Evolutionary conservation across 2,888 invertebrate species (phyloP), one percentile per base, ranked within the genome.

Genomic region (Himalopsyche kuldschensis): DNA sequence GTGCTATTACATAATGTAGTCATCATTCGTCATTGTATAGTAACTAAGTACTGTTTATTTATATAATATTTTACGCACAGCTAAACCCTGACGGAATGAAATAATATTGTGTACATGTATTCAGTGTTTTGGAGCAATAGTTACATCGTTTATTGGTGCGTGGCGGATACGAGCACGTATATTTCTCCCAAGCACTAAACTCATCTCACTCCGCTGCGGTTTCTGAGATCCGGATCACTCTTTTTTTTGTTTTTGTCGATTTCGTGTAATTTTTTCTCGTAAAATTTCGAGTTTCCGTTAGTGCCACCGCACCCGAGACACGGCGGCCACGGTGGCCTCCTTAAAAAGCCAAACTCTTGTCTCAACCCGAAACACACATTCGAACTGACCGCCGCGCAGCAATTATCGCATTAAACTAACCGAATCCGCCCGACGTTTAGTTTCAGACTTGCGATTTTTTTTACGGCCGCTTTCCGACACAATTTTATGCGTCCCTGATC

Each of bases 401-500:
- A 80, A 84, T 84, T 82, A 84, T 84, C 80, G 81, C 80, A 35
- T 75, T 75, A 31, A 82, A 84, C 80, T 84, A 82, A 82, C 82
- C 84, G 84, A 82, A 79, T 80, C 84, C 76, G 69, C 20, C 27
- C 27, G 69, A 27, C 69, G 69, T 69, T 69, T 69, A 69, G 69
- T 69, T 69, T 69, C 69, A 24, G 55, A 55, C 55, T 55, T 55
- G 55, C 75, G 76, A 76, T 76, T 76, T 69, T 76, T n/a, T 76
- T 76, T 76, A 32, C 76, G 32, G 35, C 24, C 31, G 76, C 79
- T 84, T 82, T 84, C 82, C 80, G 84, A 75, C 84, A 82, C 82
- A 84, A 77, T 84, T 41, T 76, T 76, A 32, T 32, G 76, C 76
- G 35, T 41, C 81, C 75, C 79, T 81, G 79, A 79, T 76, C 27